Conservation (phyloP, 1,140 invertebrate genomes). For the Choristoneura fumiferana region DNA sequence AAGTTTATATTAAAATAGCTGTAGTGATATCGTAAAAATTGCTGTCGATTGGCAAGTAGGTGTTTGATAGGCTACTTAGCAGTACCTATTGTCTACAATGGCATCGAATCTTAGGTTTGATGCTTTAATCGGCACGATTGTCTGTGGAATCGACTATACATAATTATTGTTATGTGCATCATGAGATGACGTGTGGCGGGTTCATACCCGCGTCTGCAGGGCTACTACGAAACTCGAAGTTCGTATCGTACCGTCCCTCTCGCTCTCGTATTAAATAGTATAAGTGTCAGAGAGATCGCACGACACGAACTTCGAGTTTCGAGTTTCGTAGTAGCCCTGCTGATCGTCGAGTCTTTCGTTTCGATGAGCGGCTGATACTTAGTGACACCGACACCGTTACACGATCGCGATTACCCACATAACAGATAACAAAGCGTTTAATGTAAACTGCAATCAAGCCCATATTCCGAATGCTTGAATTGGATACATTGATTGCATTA, state of each 20-base stretch:
- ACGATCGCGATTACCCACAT: slow-evolving; percentile 47
- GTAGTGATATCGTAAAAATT: background rate
- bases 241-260: too few species aligned
- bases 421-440: slow-evolving; percentile 20
- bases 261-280: too few species aligned
- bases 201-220: slow-evolving; percentile 40
- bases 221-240: too few species aligned
- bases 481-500: too few species aligned
- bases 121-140: background rate
- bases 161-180: slow-evolving; percentile 8
- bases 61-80: too few species aligned
- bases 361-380: slow-evolving; percentile 45
- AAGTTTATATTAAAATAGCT: background rate
- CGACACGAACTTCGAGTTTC: too few species aligned
- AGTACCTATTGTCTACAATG: too few species aligned
- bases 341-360: slow-evolving; percentile 43
- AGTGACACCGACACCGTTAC: slow-evolving; percentile 54
- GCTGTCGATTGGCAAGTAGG: background rate
- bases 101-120: background rate
- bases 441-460: too few species aligned
- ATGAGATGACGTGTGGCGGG: background rate
- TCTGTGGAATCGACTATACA: background rate
- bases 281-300: too few species aligned
- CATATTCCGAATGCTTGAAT: too few species aligned
- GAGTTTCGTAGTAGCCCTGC: too few species aligned